Evolutionary conservation across 2,888 invertebrate genomes (phyloP).

Genomic region (Dioctria linearis): DNA sequence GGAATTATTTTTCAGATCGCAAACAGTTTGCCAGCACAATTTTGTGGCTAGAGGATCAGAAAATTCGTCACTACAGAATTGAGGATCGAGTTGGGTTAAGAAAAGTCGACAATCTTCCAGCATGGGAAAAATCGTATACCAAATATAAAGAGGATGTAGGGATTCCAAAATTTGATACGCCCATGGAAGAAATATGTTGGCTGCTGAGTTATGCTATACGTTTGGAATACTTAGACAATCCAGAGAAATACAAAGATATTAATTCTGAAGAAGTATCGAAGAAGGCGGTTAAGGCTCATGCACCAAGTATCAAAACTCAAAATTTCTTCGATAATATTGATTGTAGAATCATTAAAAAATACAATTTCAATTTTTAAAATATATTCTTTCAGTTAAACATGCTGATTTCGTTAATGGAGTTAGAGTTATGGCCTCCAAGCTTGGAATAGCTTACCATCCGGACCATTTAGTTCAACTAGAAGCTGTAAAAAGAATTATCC

Average conservation of each 20-base stretch:
- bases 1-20: constrained; percentile 76
- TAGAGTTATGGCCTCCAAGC: constrained; percentile 81
- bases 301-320: constrained; percentile 82
- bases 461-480: constrained; percentile 84
- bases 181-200: constrained; percentile 86
- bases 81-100: constrained; percentile 85
- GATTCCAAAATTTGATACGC: constrained; percentile 78
- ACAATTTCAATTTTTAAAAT: constrained; percentile 63
- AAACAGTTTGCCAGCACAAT: constrained; percentile 85
- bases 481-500: constrained; percentile 78
- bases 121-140: constrained; percentile 82
- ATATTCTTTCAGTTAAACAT: constrained; percentile 80
- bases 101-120: constrained; percentile 75
- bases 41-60: constrained; percentile 94
- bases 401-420: constrained; percentile 89
- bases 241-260: constrained; percentile 79
- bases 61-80: constrained; percentile 89
- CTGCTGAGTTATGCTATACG: constrained; percentile 86
- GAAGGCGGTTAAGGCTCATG: constrained; percentile 74
- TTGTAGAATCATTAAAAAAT: constrained; percentile 74
- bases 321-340: constrained; percentile 90
- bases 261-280: constrained; percentile 76
- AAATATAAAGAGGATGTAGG: constrained; percentile 83
- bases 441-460: constrained; percentile 86
- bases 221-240: constrained; percentile 85